Evolutionary conservation across 2,113 vertebrate species (phyloP), one percentile per base, ranked within the genome.

Genomic region (Maccullochella peelii): DNA sequence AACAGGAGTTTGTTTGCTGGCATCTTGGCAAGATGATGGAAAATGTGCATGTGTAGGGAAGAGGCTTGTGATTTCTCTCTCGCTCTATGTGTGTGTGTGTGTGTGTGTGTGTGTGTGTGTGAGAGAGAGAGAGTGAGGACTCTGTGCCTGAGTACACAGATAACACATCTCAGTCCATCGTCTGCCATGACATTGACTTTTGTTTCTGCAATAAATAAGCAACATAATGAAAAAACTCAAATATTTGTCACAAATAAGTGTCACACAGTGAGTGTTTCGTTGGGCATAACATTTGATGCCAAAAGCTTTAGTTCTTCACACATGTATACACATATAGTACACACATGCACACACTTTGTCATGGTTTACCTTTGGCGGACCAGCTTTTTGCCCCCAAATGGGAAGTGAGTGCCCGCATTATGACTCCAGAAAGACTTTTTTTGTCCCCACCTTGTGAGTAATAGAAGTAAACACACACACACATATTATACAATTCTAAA

Each of bases 111-210:
- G 59, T 44, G 54, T 54, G 16, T 50, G 61, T 15, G 30, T 33
- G 33, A 15, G 52, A 50, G 27, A 78, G 47, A 58, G 63, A 49
- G 49, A 23, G 57, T 1, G 10, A 50, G 44, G 30, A 78, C 42
- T 73, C 16, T 44, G 42, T 47, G 68, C 71, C 88, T 89, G 89
- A 80, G 76, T 79, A 90, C 85, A 88, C 68, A 84, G 83, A 92
- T 86, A 89, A 61, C 75, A 75, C 33, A 87, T 85, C 61, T 84
- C 82, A 72, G 66, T 85, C 65, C 66, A 88, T 84, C 63, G 36
- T 83, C 78, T 84, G 82, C 73, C 54, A 61, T 88, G 52, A 83
- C 82, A 83, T 70, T 84, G 79, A 69, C 79, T 71, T 83, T 69
- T 79, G 36, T 85, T 82, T 79, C 78, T 71, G 40, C 65, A 82